Evolutionary conservation across 1,140 invertebrate genomes (phyloP), one percentile per base, ranked within the genome.

Genomic region (Carcinoscorpius rotundicauda): DNA sequence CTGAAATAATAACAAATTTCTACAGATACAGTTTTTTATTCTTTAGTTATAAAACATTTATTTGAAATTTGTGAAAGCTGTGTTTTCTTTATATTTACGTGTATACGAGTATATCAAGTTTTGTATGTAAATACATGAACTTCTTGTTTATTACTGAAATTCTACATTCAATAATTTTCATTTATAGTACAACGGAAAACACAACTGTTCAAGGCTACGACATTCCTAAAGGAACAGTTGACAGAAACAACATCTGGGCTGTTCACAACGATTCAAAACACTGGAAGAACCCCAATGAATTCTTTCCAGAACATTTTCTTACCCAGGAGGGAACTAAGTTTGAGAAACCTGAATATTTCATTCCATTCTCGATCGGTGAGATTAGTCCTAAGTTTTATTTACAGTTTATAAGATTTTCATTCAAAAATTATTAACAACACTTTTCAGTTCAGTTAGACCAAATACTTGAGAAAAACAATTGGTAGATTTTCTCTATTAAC

Each of bases 221-320:
- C 4, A 68, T 75, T 29, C 71, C 74, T 49, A 63, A 69, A 29
- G 82, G 82, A n/a, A 85, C 86, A 0, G 79, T 83, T 51, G 72
- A 91, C 11, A 76, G 91, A 61, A 76, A 85, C 0, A 85, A 86
- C 69, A 74, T 86, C 11, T 82, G 85, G 75, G 83, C 84, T 49
- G 76, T 85, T 3, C 83, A 88, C 71, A 84, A 86, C 69, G 86
- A 89, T 69, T 75, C 79, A 9, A 75, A 79, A 0, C 66, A 81
- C 0, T 91, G 87, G 83, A 78, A 80, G 0, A 82, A 89, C 71
- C 87, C 88, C 0, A 78, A 86, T 55, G 76, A 78, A 49, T 90
- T 88, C 69, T 76, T 82, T 3, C 87, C 87, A 0, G 86, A 87
- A 69, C 77, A 87, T 64, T 82, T 80, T 75, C 66, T 81, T 6